Evolutionary conservation across 2,113 vertebrate genomes (phyloP), one percentile per base, ranked within the genome.

Genomic region (Neogobius melanostomus): DNA sequence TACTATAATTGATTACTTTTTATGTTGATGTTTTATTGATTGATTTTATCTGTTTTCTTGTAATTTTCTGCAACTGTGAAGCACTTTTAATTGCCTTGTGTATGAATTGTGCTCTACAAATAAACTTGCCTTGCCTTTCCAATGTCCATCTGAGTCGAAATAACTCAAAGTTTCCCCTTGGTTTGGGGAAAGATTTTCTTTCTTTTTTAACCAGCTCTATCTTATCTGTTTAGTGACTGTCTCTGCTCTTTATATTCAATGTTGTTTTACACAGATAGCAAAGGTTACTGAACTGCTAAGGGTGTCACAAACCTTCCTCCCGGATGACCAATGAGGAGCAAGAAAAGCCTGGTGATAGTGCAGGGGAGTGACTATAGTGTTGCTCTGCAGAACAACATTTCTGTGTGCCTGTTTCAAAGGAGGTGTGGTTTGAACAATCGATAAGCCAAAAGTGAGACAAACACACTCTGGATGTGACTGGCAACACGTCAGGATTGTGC

Each of bases 291-390:
- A 87, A 83, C 80, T 15, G 54, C 36, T 2, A 12, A 68, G 71
- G 77, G 88, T 79, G 87, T 82, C 56, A 49, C 80, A 69, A 56
- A 45, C 53, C 47, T 28, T 17, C 51, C 51, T 52, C 65, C 44
- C 65, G 73, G 82, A 68, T 69, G 73, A 61, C 87, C 89, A 91
- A 90, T 88, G 62, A 75, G 82, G 72, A 76, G 44, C 15, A 59
- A 77, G 75, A 62, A 49, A 79, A 77, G 82, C 61, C 87, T 77
- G 85, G 68, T 60, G 79, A 77, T 65, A 59, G 56, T 21, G 66
- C 64, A 46, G 11, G 9, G 49, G n/a, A 79, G 81, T 75, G 76
- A 16, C 1, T 11, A 36, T 36, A 4, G 0, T 0, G 15, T 53
- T 10, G 6, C 53, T 60, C 8, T 46, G 51, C 45, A 75, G 80